Evolutionary conservation across 2,797 vertebrate genomes (phyloP), one percentile per base, ranked within the genome.

Genomic region (Lithobates sylvaticus): DNA sequence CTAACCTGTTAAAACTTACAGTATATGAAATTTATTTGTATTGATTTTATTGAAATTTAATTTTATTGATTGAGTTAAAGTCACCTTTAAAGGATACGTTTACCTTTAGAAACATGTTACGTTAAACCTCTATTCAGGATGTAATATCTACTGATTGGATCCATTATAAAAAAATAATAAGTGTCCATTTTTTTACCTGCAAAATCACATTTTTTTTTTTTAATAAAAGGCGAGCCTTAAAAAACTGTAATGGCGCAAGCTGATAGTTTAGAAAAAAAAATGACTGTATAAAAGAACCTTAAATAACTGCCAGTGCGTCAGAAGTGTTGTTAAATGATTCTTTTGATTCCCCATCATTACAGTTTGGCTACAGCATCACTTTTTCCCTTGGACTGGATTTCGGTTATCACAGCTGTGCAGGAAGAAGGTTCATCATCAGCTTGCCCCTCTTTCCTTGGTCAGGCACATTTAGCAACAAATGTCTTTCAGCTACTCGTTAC

Each of bases 401-500:
- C 67, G 18, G 16, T 69, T 29, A 80, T 80, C 54, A 61, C 81
- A 83, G 81, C 81, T 83, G 71, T 83, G 81, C 71, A 83, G 81
- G 81, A 83, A 83, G 58, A 29, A 32, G 71, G 54, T 73, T 61
- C 32, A 72, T 82, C 47, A 21, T 81, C 72, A 10, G n/a, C 69
- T 42, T 42, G 34, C 61, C 81, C n/a, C 58, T 44, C n/a, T 42
- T 68, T 44, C 26, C 18, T 61, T 64, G 27, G 36, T 44, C 26
- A 70, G 65, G 42, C 44, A 5, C 82, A 68, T 21, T 82, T 70
- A 73, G 50, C 80, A 82, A 73, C 69, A 82, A 82, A 73, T 73
- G 50, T 34, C 10, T 81, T 81, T 72, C 29, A 81, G 26, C 76
- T 36, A 42, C 76, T 78, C 12, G 65, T 27, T 67, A 61, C 54